phyloP scores from a whole-genome alignment of 30 jellyfish, hydroid and myxozoan species.

The Pseudorhiza aurosa region DNA sequence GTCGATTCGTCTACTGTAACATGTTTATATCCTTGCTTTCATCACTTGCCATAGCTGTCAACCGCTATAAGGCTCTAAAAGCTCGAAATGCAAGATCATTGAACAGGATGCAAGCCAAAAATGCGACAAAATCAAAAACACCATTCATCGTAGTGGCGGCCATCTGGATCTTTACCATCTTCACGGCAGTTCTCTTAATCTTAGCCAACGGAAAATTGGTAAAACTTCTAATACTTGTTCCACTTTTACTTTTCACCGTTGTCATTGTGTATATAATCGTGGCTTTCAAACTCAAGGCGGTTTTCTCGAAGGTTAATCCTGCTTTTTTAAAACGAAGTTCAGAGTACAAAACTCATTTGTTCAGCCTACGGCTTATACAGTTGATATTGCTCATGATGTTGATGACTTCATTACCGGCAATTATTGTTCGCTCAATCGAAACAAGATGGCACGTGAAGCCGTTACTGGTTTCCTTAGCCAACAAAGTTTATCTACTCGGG shows the following conservation, averaged over 20 bases:
- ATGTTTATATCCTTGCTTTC: background rate
- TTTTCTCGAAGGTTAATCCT: background rate
- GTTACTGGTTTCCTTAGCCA: background rate
- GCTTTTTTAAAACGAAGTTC: background rate
- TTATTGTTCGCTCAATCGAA: background rate
- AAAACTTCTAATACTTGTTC: background rate
- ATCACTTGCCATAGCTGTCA: background rate
- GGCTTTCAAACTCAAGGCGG: background rate
- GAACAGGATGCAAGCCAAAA: background rate
- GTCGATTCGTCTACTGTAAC: background rate
- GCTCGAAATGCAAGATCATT: background rate
- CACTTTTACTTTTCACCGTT: background rate
- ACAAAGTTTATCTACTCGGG: background rate
- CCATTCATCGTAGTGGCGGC: conserved; percentile 18
- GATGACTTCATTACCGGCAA: conserved; percentile 14
- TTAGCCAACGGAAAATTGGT: background rate
- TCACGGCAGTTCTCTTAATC: background rate
- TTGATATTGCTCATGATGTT: background rate
- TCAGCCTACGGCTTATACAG: background rate
- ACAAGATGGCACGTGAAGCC: background rate
- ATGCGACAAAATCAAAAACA: background rate
- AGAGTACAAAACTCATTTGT: background rate
- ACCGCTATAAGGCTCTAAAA: background rate
- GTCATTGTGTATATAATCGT: background rate
- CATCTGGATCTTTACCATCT: background rate